These are phyloP conservation scores for Athetis lepigone DNA, from an alignment of 2,888 invertebrate species.

Conservation along the genomic window DNA sequence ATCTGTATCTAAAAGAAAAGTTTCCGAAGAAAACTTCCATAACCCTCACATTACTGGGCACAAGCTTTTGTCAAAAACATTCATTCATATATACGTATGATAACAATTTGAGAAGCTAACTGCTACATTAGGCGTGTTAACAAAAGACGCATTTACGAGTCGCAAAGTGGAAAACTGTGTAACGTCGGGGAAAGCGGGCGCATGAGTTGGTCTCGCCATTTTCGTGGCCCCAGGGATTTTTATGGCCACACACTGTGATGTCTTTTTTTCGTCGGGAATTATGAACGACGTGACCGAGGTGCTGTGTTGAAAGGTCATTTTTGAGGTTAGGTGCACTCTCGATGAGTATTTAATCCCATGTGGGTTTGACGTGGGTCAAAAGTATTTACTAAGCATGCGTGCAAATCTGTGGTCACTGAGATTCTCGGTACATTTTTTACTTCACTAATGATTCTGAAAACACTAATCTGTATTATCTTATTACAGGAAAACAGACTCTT, in stretches of 20 bases:
- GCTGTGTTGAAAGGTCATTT: slow-evolving; percentile 50
- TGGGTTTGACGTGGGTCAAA: neutral
- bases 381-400: too few relatives aligned
- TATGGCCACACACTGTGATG: slow-evolving; percentile 66
- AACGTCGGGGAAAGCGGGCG: slow-evolving; percentile 59
- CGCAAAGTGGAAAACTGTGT: slow-evolving; percentile 81
- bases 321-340: slow-evolving; percentile 4
- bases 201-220: slow-evolving; percentile 62
- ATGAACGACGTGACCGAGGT: slow-evolving; percentile 62
- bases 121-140: slow-evolving; percentile 80
- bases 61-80: slow-evolving; percentile 52
- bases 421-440: too few relatives aligned
- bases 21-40: slow-evolving; percentile 11
- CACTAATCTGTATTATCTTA: too few relatives aligned
- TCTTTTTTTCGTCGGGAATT: slow-evolving; percentile 64
- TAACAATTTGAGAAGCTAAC: slow-evolving; percentile 77
- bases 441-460: too few relatives aligned
- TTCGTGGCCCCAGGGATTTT: slow-evolving; percentile 68
- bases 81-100: slow-evolving; percentile 55
- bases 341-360: neutral
- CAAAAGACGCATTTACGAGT: slow-evolving; percentile 86
- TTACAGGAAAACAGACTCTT: too few relatives aligned
- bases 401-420: too few relatives aligned
- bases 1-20: slow-evolving; percentile 16
- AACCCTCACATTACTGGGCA: slow-evolving; percentile 4